Evolutionary conservation across 2,113 vertebrate genomes (phyloP), one percentile per base, ranked within the genome.

Genomic region (Falco punctatus): DNA sequence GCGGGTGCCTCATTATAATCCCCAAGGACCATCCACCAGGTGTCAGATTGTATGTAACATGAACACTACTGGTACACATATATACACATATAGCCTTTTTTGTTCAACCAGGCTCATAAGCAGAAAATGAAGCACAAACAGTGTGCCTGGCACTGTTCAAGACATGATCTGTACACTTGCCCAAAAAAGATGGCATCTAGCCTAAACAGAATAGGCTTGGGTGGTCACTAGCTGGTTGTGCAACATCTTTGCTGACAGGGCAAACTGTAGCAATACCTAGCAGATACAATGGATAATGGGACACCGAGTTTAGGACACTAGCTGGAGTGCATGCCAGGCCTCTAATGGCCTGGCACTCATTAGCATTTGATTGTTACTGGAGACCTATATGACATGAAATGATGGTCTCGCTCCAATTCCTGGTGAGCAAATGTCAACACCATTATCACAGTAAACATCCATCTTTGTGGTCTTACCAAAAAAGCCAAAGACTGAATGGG

Each of bases 121-220:
- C 86, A 93, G 91, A 62, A 89, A 87, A 70, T 0, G 40, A 96
- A 88, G 82, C 92, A 57, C 84, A 58, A 51, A 27, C 88, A 69
- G 91, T 0, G 12, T 7, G 78, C 28, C 94, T 96, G 96, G 94
- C 97, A 94, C 91, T 21, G 96, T 22, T 51, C 38, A 46, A 84
- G 94, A 54, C 95, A 66, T 5, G 83, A 90, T 66, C 80, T 92
- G 92, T 85, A 51, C 32, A 11, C 80, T 75, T 93, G 94, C 92
- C 95, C 96, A 86, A 95, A 84, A 49, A 83, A 89, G 88, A 93
- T 86, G 95, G 93, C 90, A 85, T 8, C 61, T 88, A 89, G 94
- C 95, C 95, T 67, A 14, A 92, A 55, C 15, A 91, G 75, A 94
- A 49, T 1, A 72, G 88, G 74, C 81, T 82, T 55, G 90, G 95